These are phyloP conservation scores for Drosophila suboccidentalis DNA, from an alignment of 2,888 invertebrate genomes.

Conservation along the genomic window DNA sequence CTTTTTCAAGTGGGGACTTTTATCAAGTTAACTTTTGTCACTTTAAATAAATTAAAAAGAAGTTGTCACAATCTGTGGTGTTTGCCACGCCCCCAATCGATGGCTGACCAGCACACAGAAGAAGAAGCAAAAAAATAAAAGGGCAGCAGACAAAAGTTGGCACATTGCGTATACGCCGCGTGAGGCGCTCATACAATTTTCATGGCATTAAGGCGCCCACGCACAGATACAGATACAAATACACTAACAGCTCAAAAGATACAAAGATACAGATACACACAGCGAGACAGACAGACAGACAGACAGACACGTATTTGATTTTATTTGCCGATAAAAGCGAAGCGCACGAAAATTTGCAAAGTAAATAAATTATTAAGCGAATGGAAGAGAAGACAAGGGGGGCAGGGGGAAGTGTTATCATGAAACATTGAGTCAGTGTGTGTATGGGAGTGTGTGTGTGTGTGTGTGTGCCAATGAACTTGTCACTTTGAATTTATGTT, in stretches of 20 bases:
- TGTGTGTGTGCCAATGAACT: slow-evolving; percentile 60
- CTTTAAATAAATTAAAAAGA: slow-evolving; percentile 37
- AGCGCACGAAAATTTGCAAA: slow-evolving; percentile 59
- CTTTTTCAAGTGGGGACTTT: not conserved
- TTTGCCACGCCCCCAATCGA: slow-evolving; percentile 45
- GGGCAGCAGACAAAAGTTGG: slow-evolving; percentile 3
- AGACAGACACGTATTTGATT: slow-evolving; percentile 59
- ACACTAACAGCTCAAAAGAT: slow-evolving; percentile 11
- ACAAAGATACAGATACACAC: slow-evolving; percentile 24
- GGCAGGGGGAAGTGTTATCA: slow-evolving; percentile 52
- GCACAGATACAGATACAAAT: slow-evolving; percentile 6
- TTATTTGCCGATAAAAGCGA: slow-evolving; percentile 71
- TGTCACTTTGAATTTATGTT: slow-evolving; percentile 73
- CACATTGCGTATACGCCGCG: slow-evolving; percentile 45
- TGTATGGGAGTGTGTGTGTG: slow-evolving; percentile 9
- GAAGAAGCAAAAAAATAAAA: slow-evolving; percentile 1
- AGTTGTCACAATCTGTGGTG: slow-evolving; percentile 12
- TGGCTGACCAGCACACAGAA: slow-evolving; percentile 49
- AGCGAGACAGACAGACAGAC: not conserved
- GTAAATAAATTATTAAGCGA: slow-evolving; percentile 75
- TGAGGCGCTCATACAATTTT: slow-evolving; percentile 44
- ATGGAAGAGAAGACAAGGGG: slow-evolving; percentile 12
- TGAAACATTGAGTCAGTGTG: slow-evolving; percentile 68
- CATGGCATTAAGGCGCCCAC: slow-evolving; percentile 34
- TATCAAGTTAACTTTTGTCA: slow-evolving; percentile 28